A percentile compares a stretch with the other conserved stretches of the same genome.
Evolutionary conservation across 2,888 invertebrate species (phyloP).

Genomic region (Elysia crispata): DNA sequence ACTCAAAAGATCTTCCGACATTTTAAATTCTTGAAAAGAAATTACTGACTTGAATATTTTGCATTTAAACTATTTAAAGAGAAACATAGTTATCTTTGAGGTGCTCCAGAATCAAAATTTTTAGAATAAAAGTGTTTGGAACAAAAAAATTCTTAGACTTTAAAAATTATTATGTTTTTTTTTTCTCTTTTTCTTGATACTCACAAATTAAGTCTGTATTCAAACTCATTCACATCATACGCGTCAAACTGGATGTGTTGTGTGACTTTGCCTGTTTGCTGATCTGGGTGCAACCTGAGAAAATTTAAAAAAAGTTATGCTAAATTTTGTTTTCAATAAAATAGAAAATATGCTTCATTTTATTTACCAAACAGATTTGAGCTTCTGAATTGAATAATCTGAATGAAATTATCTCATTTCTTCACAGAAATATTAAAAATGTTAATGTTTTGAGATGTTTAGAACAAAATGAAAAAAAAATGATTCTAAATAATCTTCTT

Average conservation of each 20-base stretch:
- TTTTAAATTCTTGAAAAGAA: not conserved
- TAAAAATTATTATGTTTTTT: not conserved
- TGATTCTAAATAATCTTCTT: too few relatives aligned
- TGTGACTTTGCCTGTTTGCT: conserved; percentile 72
- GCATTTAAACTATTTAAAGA: not conserved
- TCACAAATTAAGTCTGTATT: conserved; percentile 75
- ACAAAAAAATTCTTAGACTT: not conserved
- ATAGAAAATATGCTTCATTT: too few relatives aligned
- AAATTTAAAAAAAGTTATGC: not conserved
- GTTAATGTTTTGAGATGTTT: too few relatives aligned
- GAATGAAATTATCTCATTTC: too few relatives aligned
- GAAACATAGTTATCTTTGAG: too few relatives aligned
- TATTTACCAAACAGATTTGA: too few relatives aligned
- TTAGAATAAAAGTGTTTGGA: not conserved
- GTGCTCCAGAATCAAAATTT: not conserved
- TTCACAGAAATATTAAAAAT: too few relatives aligned
- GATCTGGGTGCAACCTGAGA: conserved; percentile 67
- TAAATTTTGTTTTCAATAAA: too few relatives aligned
- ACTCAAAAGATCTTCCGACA: not conserved
- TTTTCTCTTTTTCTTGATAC: conserved; percentile 47
- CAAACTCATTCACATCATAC: conserved; percentile 77
- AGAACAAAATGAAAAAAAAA: too few relatives aligned
- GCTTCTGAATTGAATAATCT: too few relatives aligned
- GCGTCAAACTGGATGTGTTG: conserved; percentile 77
- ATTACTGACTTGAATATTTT: not conserved